Evolutionary conservation across 92 coral and sea anemone genomes (phyloP).

Genomic region (Meandrina meandrites): DNA sequence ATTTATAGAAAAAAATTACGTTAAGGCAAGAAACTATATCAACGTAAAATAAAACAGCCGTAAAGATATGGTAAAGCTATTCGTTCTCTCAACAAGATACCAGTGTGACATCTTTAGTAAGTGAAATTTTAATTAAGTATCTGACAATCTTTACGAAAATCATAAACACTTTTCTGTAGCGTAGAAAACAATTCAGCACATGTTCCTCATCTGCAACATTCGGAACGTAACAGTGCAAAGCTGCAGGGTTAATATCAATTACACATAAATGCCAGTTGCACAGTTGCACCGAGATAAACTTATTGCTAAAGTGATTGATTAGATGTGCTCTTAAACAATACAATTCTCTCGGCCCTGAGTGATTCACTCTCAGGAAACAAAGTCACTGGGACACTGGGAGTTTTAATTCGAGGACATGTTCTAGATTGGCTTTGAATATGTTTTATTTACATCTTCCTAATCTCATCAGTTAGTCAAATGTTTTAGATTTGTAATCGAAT

Average conservation of each 20-base stretch:
- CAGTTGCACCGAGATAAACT: neutral
- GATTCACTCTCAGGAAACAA: neutral
- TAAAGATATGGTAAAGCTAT: neutral
- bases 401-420: neutral
- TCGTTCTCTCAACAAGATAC: neutral
- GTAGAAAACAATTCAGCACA: neutral
- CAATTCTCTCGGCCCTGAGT: neutral
- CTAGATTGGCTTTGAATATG: neutral
- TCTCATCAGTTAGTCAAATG: constrained; percentile 1
- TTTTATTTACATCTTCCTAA: neutral
- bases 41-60: neutral
- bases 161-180: too few species aligned
- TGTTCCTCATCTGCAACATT: neutral
- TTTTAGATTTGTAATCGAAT: neutral
- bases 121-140: too few species aligned
- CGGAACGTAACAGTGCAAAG: neutral
- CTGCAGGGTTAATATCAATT: neutral
- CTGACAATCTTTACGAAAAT: too few species aligned
- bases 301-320: neutral
- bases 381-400: too few species aligned
- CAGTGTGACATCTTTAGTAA: too few species aligned
- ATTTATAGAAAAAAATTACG: neutral
- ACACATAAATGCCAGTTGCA: neutral
- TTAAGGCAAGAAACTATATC: neutral
- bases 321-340: neutral